phyloP scores from a whole-genome alignment of 37 sponge, comb jelly and placozoan species.

The Ianthella basta region DNA sequence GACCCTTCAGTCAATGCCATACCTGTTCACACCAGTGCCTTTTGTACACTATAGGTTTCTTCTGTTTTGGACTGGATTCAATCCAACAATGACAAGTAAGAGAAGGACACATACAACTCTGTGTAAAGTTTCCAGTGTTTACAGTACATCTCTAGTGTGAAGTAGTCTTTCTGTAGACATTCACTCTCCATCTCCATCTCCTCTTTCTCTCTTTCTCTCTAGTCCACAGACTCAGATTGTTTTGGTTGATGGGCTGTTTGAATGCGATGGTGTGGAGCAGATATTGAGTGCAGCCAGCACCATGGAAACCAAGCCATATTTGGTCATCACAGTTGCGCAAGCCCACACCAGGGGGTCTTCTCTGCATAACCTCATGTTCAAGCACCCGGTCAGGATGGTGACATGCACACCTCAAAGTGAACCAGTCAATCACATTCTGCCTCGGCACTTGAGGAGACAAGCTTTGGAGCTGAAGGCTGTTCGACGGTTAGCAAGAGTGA shows the following conservation, averaged over 20 bases:
- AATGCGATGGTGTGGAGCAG: constrained; percentile 28
- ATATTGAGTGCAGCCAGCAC: constrained; percentile 26
- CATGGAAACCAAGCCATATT: constrained; percentile 33
- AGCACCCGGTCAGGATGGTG: constrained; percentile 52
- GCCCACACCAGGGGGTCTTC: constrained; percentile 25
- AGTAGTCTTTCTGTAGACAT: too few relatives aligned
- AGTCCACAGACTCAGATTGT: constrained; percentile 28
- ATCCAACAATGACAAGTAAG: constrained; percentile 27
- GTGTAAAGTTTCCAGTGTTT: too few relatives aligned
- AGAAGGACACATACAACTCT: constrained; percentile 29
- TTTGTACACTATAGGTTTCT: not conserved
- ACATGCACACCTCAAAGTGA: constrained; percentile 72
- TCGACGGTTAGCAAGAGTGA: constrained; percentile 55
- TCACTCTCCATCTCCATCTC: too few relatives aligned
- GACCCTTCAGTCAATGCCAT: too few relatives aligned
- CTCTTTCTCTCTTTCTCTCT: not conserved
- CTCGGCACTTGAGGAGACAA: constrained; percentile 73
- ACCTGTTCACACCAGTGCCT: too few relatives aligned
- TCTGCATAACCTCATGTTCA: constrained; percentile 19
- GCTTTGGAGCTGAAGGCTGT: constrained; percentile 63
- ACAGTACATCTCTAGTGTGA: too few relatives aligned
- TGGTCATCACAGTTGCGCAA: constrained; percentile 32
- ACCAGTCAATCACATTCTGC: constrained; percentile 61
- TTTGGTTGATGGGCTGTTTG: constrained; percentile 17
- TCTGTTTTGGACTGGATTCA: constrained; percentile 18